These are phyloP conservation scores for Danaus plexippus DNA, from an alignment of 1,140 invertebrate genomes.

Conservation along the genomic window DNA sequence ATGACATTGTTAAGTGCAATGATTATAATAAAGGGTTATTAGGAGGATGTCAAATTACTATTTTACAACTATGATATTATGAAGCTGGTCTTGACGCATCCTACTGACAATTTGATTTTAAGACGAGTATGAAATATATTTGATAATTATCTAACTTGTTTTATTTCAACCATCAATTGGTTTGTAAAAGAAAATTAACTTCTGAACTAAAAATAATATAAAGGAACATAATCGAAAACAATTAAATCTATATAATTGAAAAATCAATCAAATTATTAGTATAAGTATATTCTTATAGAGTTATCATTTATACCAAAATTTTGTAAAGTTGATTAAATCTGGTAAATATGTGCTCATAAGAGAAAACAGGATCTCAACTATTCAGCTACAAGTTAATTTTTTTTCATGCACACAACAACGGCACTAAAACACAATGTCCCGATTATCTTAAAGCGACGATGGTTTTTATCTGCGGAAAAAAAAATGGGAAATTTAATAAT, in stretches of 20 bases:
- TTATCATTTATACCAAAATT: background rate
- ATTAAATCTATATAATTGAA: too few species aligned
- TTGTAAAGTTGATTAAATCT: too few species aligned
- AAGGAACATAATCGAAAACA: too few species aligned
- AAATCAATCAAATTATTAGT: too few species aligned
- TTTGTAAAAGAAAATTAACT: slow-evolving; percentile 1
- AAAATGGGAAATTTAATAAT: slow-evolving; percentile 3
- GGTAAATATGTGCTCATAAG: too few species aligned
- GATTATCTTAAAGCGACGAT: too few species aligned
- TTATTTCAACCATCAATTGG: slow-evolving; percentile 6
- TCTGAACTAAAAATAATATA: slow-evolving; percentile 4
- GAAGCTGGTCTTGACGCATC: slow-evolving; percentile 33
- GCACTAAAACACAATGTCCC: too few species aligned
- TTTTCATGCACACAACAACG: too few species aligned
- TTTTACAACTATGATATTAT: slow-evolving; percentile 11
- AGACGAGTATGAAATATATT: slow-evolving; percentile 32
- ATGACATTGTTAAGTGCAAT: too few species aligned
- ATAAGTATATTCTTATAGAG: slow-evolving; percentile 8
- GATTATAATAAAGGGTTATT: slow-evolving; percentile 7
- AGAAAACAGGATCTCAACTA: too few species aligned
- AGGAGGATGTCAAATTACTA: too few species aligned
- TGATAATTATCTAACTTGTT: slow-evolving; percentile 23
- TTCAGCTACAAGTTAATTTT: too few species aligned
- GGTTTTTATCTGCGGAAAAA: background rate
- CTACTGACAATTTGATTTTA: slow-evolving; percentile 19